Base-by-base conservation (phyloP, 2,797 vertebrate species). In the Myoxocephalus aenaeus region DNA sequence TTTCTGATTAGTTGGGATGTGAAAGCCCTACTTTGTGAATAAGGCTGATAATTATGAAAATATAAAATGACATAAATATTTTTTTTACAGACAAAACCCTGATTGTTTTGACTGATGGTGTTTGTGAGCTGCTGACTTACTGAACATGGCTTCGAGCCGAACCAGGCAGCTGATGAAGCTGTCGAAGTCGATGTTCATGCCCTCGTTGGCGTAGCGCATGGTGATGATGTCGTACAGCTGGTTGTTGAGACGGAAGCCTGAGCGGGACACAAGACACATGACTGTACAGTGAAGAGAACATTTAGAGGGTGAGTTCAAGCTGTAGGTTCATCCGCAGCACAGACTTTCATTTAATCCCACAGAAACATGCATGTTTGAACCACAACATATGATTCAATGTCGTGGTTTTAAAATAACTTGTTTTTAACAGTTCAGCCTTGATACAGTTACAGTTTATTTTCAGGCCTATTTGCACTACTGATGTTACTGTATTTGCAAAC, bases 101-200 rank as follows among this genome's bases (percentile, higher is more conserved):
- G 25, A 1, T 27, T 27, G 25, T 27, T 27, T 27, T 27, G 25
- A 7, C 34, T 8, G 34, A 32, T 5, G 32, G 32, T 32, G 32
- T 32, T 8, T 3, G 6, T 8, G 36, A 9, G 36, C 36, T 10
- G 36, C 36, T 0, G 78, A 96, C 98, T 99, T 94, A 99, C 98
- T 95, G 94, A 99, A 99, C 98, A 99, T 99, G 90, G 97, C 98
- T 8, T 99, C 98, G 42, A 99, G 95, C 70, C 98, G 96, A 69
- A 99, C 96, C 14, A 99, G 97, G 86, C 98, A 99, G 94, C 97
- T 97, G 95, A 99, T 96, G 92, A 99, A 99, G 89, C 98, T 99
- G 95, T 99, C 97, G 0, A 99, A 99, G 93, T 99, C 96, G 0
- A 99, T 96, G 92, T 99, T 98, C 98, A 99, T 99, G 89, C 91